phyloP scores from a whole-genome alignment of 2,888 invertebrate species.

The Serripes groenlandicus region DNA sequence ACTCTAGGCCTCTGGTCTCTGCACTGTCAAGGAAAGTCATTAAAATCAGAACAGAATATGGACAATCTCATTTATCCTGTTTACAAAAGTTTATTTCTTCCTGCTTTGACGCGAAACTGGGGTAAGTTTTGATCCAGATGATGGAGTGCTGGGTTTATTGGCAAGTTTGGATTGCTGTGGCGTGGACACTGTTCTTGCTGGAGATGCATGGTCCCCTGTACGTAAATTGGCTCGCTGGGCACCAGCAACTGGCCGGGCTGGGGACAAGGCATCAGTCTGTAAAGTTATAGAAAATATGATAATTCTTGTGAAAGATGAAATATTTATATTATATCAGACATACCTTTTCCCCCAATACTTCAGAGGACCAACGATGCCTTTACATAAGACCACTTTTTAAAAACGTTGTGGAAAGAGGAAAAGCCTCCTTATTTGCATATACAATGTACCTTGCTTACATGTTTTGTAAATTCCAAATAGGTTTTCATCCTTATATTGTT shows the following conservation, averaged over 20 bases:
- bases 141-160: conserved; percentile 50
- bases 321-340: too few relatives aligned
- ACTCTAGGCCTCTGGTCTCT: too few relatives aligned
- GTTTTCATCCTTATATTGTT: too few relatives aligned
- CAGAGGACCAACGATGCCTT: too few relatives aligned
- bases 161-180: conserved; percentile 23
- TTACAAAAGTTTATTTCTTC: conserved; percentile 55
- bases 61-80: too few relatives aligned
- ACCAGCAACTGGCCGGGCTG: conserved; percentile 24
- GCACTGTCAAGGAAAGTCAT: too few relatives aligned
- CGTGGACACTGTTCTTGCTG: conserved; percentile 14
- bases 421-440: neutral
- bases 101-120: conserved; percentile 35
- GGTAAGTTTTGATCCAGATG: conserved; percentile 58
- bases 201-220: conserved; percentile 21
- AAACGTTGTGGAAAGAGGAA: too few relatives aligned
- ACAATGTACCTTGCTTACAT: neutral
- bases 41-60: too few relatives aligned
- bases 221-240: neutral
- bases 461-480: too few relatives aligned
- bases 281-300: conserved; percentile 1
- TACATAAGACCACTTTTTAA: too few relatives aligned
- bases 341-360: too few relatives aligned
- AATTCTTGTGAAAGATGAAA: too few relatives aligned
- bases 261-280: conserved; percentile 56